A percentile compares a stretch with the other conserved stretches of the same genome.
These are phyloP conservation scores for Leptestheria dahalacensis DNA, from an alignment of 1,140 invertebrate genomes.

Conservation along the genomic window DNA sequence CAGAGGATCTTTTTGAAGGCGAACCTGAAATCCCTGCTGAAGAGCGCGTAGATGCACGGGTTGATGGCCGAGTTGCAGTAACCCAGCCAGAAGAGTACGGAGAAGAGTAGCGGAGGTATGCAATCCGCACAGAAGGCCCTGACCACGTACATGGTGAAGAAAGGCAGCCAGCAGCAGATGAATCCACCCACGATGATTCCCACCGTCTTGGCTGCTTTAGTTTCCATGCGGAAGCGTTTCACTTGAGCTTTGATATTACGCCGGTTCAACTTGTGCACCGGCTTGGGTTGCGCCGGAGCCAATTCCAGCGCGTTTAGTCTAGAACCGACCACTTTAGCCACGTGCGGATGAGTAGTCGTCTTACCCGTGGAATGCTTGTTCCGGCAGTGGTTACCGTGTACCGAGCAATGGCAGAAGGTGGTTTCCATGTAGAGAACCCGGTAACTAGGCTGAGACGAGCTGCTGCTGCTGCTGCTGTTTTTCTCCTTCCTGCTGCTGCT, in stretches of 20 bases:
- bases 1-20: conserved; percentile 85
- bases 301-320: neutral
- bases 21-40: conserved; percentile 79
- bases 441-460: conserved; percentile 3
- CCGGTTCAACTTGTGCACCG: conserved; percentile 58
- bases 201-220: conserved; percentile 83
- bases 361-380: neutral
- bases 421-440: conserved; percentile 7
- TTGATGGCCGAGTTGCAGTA: conserved; percentile 94
- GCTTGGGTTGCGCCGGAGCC: conserved; percentile 40
- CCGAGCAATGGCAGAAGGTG: conserved; percentile 6
- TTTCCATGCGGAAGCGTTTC: conserved; percentile 74
- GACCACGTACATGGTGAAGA: conserved; percentile 84
- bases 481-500: neutral
- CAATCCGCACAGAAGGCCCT: conserved; percentile 65
- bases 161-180: conserved; percentile 84
- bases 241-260: conserved; percentile 73
- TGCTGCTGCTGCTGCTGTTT: too few species aligned
- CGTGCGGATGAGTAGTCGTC: too few species aligned
- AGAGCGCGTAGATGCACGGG: conserved; percentile 79
- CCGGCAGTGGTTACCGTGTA: conserved; percentile 15
- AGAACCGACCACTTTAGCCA: neutral
- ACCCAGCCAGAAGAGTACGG: conserved; percentile 88
- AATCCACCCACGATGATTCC: conserved; percentile 82
- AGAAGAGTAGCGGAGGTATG: conserved; percentile 66